phyloP scores from a whole-genome alignment of 2,797 vertebrate species.

The Pyrocephalus nanus region DNA sequence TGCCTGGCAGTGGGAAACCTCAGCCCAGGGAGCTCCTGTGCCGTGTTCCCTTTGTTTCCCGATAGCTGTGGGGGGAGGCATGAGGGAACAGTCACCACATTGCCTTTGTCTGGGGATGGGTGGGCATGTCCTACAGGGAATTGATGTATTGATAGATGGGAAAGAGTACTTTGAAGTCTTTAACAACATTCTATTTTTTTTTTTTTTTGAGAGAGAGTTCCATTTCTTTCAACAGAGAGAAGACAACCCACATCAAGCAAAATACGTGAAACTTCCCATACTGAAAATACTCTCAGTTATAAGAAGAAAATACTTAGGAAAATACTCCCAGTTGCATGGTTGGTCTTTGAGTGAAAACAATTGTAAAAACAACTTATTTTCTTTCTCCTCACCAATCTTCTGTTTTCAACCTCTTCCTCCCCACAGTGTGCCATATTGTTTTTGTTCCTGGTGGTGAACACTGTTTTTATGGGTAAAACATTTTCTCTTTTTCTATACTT shows the following conservation, averaged over 20 bases:
- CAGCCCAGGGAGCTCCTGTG: not conserved
- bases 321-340: not conserved
- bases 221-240: not conserved
- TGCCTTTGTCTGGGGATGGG: not conserved
- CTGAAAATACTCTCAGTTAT: not conserved
- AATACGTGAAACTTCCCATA: not conserved
- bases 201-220: not conserved
- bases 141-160: not conserved
- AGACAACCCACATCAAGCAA: not conserved
- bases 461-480: not conserved
- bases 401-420: not conserved
- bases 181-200: not conserved
- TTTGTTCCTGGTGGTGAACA: not conserved
- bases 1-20: not conserved
- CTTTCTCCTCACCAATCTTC: not conserved
- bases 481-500: not conserved
- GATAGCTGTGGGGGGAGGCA: no score
- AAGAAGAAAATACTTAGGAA: no score
- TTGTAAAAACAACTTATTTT: not conserved
- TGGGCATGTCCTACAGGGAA: not conserved
- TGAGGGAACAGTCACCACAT: not conserved
- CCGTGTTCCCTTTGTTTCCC: not conserved
- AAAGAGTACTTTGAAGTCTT: not conserved
- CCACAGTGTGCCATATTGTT: not conserved
- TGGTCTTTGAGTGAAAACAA: not conserved